These are phyloP conservation scores for Etheostoma cragini DNA, from an alignment of 2,113 vertebrate genomes.

Conservation along the genomic window DNA sequence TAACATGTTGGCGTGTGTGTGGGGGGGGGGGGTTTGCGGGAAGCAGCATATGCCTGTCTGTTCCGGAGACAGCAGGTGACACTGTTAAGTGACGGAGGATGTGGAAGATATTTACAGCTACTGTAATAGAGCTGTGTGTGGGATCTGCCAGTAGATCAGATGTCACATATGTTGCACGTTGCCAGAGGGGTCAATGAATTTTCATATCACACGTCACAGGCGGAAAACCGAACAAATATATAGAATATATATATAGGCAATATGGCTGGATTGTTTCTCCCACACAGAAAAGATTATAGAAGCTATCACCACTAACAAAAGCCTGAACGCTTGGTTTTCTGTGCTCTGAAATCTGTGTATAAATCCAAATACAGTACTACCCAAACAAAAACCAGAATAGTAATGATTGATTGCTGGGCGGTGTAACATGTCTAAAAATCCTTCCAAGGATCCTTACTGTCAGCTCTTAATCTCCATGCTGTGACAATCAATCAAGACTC, in stretches of 20 bases:
- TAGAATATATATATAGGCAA: no score
- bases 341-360: conserved; percentile 16
- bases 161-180: conserved; percentile 54
- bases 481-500: conserved; percentile 55
- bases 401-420: conserved; percentile 41
- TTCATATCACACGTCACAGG: conserved; percentile 43
- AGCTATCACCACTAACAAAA: not conserved
- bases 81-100: conserved; percentile 66
- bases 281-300: not conserved
- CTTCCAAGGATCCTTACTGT: conserved; percentile 46
- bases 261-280: not conserved
- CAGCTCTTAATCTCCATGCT: conserved; percentile 37
- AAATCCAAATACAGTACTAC: conserved; percentile 39
- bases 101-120: conserved; percentile 46
- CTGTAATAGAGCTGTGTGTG: conserved; percentile 33
- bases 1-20: not conserved
- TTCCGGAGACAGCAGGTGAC: conserved; percentile 76
- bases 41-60: conserved; percentile 71
- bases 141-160: conserved; percentile 29
- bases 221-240: no score
- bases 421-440: conserved; percentile 32
- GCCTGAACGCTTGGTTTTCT: not conserved
- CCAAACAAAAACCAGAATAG: conserved; percentile 28
- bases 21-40: conserved; percentile 8
- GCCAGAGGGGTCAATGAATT: conserved; percentile 48